Base-by-base conservation (phyloP, 2,113 vertebrate genomes). In the Melanostigma gelatinosum region DNA sequence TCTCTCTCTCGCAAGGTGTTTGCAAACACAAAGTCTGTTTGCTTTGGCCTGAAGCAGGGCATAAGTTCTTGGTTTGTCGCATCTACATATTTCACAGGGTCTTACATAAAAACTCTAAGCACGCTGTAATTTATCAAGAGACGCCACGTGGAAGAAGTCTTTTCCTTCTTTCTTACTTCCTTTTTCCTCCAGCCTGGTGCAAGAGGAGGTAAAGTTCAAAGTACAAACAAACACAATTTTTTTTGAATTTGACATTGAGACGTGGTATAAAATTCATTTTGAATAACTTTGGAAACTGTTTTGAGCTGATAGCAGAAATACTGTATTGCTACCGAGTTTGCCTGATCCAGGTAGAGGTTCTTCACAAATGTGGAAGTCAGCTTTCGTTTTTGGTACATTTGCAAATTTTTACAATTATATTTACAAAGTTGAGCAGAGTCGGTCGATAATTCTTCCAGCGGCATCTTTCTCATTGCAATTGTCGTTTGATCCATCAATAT, bases 61-160 rank as follows among this genome's bases (percentile, higher is more conserved):
- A 63, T 0, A 0, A 54, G 44, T 66, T 64, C 58, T 38, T 50
- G 74, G 84, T 75, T 87, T 80, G 77, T 85, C 85, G 72, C 70
- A 78, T 90, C 80, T 86, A 71, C 87, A 82, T 84, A 87, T 88
- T 87, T 75, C 79, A 84, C 80, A 60, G 82, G 82, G 85, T 90
- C 82, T 79, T n/a, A 12, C 75, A 57, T 75, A 80, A 89, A 64
- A 80, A 80, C 70, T 72, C 77, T 6, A 38, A 77, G 63, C 80
- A 78, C 13, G 74, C 86, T 85, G 75, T 85, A 87, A 89, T 90
- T 90, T 91, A 91, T 91, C 90, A 91, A 84, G 78, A 74, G 72
- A 38, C 34, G 62, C 85, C 90, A 90, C 80, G 84, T 80, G 90
- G 90, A 77, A 24, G 58, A 71, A 50, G 68, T 32, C 4, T 65